Base-by-base conservation (phyloP, 1,140 invertebrate species). In the Lamellibrachia luymesi region DNA sequence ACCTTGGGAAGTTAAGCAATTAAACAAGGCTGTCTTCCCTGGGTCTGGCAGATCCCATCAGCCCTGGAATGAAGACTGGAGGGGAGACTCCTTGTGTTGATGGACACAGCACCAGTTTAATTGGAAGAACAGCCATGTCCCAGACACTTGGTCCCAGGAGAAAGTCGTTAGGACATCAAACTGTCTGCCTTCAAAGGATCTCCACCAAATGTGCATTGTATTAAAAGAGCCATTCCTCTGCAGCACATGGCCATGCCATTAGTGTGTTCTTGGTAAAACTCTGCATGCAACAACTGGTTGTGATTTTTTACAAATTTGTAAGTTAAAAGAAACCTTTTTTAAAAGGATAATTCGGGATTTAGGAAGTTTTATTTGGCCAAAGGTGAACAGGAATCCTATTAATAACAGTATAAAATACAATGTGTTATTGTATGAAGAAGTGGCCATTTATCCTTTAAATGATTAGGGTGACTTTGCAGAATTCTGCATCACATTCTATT, bases 161-260 rank as follows among this genome's bases (percentile, higher is more conserved):
- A 80, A 80, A 80, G 64, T 80, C 64, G 17, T 80, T 80, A 80
- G 64, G 64, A 80, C 64, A 80, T 80, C 64, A 80, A 80, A 80
- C 64, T 80, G 64, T 80, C 64, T 80, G 13, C 64, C 13, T 80
- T 80, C 64, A 80, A 80, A 80, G 64, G 64, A 22, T 80, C 6
- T 22, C 64, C 64, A 80, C 64, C 64, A 80, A 80, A 80, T 80
- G 64, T 80, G 64, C 64, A 80, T 80, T 80, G 64, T 80, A 80
- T 80, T 80, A 80, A 80, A 80, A 80, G 7, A 80, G 17, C 64
- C 64, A 80, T 80, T 80, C 64, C 64, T 80, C 64, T 80, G 13
- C 13, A 22, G 25, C 64, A 80, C 64, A 80, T 80, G 64, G 64
- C 13, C 13, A 80, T 80, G 17, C 13, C 25, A 80, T 80, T 22